These are phyloP conservation scores for Hycleus phaleratus DNA, from an alignment of 1,140 invertebrate genomes.

Conservation along the genomic window DNA sequence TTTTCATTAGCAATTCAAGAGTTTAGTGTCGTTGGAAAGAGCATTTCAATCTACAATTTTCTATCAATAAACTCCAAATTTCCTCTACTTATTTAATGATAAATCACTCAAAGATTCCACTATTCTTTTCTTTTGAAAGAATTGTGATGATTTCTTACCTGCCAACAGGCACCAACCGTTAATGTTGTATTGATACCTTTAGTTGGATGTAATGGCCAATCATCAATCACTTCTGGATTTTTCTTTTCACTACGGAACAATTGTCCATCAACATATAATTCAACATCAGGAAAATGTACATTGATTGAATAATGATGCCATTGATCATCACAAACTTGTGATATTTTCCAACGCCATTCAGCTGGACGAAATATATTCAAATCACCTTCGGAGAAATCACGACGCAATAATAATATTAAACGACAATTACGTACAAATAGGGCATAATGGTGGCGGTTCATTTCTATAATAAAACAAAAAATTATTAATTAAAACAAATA, in stretches of 20 bases:
- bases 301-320: constrained; percentile 98
- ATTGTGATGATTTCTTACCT: constrained; percentile 50
- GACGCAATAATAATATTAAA: constrained; percentile 82
- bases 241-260: constrained; percentile 68
- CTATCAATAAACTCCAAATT: too few relatives aligned
- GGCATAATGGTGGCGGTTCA: constrained; percentile 97
- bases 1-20: too few relatives aligned
- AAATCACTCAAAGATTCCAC: too few relatives aligned
- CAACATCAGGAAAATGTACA: constrained; percentile 82
- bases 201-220: constrained; percentile 97
- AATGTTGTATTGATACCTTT: constrained; percentile 90
- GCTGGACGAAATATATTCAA: constrained; percentile 94
- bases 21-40: too few relatives aligned
- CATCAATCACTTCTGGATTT: constrained; percentile 95
- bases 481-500: not conserved
- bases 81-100: too few relatives aligned
- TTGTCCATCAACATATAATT: constrained; percentile 84
- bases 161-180: constrained; percentile 95
- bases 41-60: too few relatives aligned
- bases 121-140: too few relatives aligned
- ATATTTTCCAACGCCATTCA: constrained; percentile 93
- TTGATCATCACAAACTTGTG: constrained; percentile 89
- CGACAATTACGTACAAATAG: constrained; percentile 95
- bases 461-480: constrained; percentile 56
- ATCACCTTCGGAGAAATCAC: constrained; percentile 88